Base-by-base conservation (phyloP, 2,888 invertebrate genomes). In the Barypeithes pellucidus region DNA sequence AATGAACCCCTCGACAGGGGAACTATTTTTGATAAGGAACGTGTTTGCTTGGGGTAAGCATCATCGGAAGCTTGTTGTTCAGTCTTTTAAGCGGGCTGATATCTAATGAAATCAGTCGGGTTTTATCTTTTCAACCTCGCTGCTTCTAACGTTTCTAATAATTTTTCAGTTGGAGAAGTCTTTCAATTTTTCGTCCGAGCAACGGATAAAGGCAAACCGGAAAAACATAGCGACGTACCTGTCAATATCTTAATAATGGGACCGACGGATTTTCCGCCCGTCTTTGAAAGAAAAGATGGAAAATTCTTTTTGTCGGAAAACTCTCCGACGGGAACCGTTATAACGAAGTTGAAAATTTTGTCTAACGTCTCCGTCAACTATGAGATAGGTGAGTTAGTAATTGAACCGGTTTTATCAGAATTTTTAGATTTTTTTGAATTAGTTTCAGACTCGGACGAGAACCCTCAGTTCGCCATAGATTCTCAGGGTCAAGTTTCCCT, bases 121-220 rank as follows among this genome's bases (percentile, higher is more conserved):
- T n/a, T n/a, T n/a, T n/a, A n/a, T n/a, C n/a, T n/a, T n/a, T n/a
- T n/a, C n/a, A 20, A 20, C 22, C 20, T 3, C 8, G n/a, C 22
- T 22, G 3, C 3, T 14, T 2, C 18, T 62, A 52, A 60, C 71
- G 63, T 75, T 66, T 45, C 7, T 5, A 29, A 8, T 5, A 4
- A 5, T 57, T 59, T 87, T 87, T 57, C 81, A 93, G 94, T 91
- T 84, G 93, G 93, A 72, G 91, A 93, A 85, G 89, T 92, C 66
- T 92, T 95, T 85, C 95, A 95, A 87, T 94, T 97, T 85, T 96
- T 97, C 87, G 93, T 98, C 63, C 91, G 95, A 73, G 98, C 96
- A 14, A 91, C 91, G 63, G 97, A 98, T 87, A 90, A 90, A 81
- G 96, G 96, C 0, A 88, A 89, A 12, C 90, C 89, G 70, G 91